Percentiles rank a stretch among this genome's conserved stretches.
phyloP scores from a whole-genome alignment of 2,113 vertebrate species.

The Puffinus mauretanicus region DNA sequence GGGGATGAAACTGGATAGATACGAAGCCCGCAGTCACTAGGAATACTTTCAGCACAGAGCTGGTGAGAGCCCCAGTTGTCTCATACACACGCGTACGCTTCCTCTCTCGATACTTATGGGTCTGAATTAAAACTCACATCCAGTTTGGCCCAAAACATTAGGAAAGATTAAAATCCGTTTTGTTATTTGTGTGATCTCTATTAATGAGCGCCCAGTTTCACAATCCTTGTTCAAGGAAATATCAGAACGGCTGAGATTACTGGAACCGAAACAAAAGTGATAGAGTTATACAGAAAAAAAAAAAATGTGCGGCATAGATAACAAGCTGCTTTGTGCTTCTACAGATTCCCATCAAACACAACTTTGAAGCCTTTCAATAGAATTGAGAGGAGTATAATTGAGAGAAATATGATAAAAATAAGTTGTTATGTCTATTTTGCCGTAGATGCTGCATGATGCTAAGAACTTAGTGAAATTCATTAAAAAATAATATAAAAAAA shows the following conservation, averaged over 20 bases:
- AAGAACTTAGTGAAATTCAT: not conserved
- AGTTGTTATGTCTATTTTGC: not conserved
- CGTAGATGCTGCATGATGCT: not conserved
- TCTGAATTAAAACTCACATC: not conserved
- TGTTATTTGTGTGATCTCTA: not conserved
- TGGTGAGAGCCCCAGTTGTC: not conserved
- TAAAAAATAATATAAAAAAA: not conserved
- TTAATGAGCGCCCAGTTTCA: not conserved
- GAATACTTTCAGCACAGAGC: not conserved
- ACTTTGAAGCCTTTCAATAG: not conserved
- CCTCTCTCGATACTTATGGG: not conserved
- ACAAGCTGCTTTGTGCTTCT: not conserved
- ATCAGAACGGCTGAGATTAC: not conserved
- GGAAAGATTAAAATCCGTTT: not conserved
- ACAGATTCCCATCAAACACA: not conserved
- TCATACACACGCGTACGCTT: rapidly evolving
- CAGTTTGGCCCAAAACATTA: not conserved
- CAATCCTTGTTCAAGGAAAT: not conserved
- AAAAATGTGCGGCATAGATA: not conserved
- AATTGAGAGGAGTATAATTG: not conserved
- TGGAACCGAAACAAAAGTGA: not conserved
- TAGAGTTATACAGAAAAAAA: not conserved
- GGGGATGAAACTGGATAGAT: conserved; percentile 28
- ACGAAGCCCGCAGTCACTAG: not conserved
- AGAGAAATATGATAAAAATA: not conserved